These are phyloP conservation scores for Crotophaga sulcirostris DNA, from an alignment of 2,113 vertebrate species.

Conservation along the genomic window DNA sequence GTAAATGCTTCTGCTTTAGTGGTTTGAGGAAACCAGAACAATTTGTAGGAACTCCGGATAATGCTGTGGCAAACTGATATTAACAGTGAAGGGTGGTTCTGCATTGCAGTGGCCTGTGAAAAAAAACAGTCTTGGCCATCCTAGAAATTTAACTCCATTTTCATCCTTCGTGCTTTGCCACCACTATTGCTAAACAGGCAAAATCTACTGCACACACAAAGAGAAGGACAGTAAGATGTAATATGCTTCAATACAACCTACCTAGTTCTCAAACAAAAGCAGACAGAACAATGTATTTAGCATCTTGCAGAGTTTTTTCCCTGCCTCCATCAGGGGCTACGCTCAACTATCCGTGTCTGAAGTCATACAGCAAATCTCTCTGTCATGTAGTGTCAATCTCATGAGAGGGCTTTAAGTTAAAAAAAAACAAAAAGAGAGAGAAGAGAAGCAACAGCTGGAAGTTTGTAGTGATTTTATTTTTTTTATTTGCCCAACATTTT, in stretches of 20 bases:
- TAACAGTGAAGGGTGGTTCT: not conserved
- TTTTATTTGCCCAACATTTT: not conserved
- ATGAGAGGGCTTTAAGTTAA: rapidly evolving
- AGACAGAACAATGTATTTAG: rapidly evolving
- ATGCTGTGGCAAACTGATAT: not conserved
- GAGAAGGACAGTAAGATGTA: not conserved
- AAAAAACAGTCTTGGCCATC: not conserved
- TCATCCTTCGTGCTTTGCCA: not conserved
- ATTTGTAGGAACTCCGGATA: not conserved
- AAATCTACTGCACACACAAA: not conserved
- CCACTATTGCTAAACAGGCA: not conserved
- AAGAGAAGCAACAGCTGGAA: not conserved
- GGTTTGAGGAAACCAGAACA: conserved; percentile 9
- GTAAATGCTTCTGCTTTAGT: not conserved
- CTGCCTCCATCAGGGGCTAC: not conserved
- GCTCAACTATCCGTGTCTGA: not conserved
- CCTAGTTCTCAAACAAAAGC: not conserved
- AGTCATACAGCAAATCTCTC: not conserved
- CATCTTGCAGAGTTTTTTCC: not conserved
- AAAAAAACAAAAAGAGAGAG: not conserved
- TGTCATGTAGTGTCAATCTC: not conserved
- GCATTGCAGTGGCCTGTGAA: not conserved
- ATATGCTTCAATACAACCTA: not conserved
- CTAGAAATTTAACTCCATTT: not conserved
- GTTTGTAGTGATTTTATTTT: not conserved